phyloP scores from a whole-genome alignment of 2,797 vertebrate genomes.

The Tapera naevia region DNA sequence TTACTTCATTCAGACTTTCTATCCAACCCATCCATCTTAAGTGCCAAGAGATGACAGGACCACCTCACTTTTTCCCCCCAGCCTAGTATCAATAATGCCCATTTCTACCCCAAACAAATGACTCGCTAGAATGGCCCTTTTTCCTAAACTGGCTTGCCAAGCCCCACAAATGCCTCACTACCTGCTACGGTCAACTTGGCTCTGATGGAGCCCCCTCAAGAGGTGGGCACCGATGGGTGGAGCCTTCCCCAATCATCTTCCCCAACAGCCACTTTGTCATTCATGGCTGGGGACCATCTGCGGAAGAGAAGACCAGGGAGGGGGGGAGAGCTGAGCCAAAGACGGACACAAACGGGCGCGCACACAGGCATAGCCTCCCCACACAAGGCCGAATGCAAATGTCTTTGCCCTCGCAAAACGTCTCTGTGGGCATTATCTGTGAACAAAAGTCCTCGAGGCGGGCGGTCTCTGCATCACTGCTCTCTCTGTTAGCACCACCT shows the following conservation, averaged over 20 bases:
- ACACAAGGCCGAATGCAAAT: conserved; percentile 40
- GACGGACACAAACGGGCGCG: not conserved
- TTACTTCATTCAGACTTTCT: conserved; percentile 95
- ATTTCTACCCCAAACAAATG: conserved; percentile 63
- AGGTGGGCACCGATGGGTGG: conserved; percentile 29
- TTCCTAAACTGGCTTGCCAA: conserved; percentile 54
- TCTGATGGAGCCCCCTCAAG: conserved; percentile 14
- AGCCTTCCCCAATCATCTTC: conserved; percentile 46
- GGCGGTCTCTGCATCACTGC: conserved; percentile 71
- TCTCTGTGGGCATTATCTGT: conserved; percentile 48
- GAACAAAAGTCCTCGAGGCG: conserved; percentile 62
- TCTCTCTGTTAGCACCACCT: conserved; percentile 66
- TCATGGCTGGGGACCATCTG: not conserved
- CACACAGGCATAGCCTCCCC: not conserved
- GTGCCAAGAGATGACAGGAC: conserved; percentile 88
- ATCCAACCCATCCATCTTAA: conserved; percentile 92
- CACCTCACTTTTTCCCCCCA: conserved; percentile 75
- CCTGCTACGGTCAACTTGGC: conserved; percentile 1
- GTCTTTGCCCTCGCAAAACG: conserved; percentile 44
- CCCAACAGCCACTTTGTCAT: conserved; percentile 40
- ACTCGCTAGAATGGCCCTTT: conserved; percentile 39
- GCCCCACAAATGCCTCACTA: conserved; percentile 21
- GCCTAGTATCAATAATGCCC: conserved; percentile 59
- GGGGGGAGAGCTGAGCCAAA: not conserved
- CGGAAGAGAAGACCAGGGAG: not conserved